Conservation (phyloP, 1,140 invertebrate species). For the Heliconius hermathena region DNA sequence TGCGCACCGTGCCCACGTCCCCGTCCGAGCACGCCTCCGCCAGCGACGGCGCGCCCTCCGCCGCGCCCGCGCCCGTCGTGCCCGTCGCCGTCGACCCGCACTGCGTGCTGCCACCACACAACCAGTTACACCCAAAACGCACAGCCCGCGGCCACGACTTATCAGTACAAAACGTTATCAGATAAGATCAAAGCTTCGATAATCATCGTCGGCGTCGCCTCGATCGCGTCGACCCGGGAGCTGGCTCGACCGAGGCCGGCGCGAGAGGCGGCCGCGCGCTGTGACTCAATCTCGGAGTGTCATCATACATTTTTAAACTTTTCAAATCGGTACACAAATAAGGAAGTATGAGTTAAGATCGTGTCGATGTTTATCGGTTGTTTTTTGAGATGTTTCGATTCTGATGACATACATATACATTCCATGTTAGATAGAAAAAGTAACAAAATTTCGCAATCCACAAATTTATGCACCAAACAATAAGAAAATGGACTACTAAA, state of each 20-base stretch:
- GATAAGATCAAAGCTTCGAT: constrained; percentile 80
- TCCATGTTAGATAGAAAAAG: not conserved
- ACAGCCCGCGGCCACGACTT: not conserved
- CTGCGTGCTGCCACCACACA: constrained; percentile 51
- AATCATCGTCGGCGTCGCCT: constrained; percentile 65
- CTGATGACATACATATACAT: not conserved
- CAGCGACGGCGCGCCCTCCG: constrained; percentile 83
- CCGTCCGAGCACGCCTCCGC: constrained; percentile 96
- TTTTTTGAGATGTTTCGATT: not conserved
- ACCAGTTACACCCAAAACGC: not conserved
- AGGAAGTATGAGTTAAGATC: constrained; percentile 4
- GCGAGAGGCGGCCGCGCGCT: constrained; percentile 51
- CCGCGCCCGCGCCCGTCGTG: constrained; percentile 61
- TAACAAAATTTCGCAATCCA: not conserved
- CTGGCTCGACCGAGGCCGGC: constrained; percentile 54
- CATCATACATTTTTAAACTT: constrained; percentile 52
- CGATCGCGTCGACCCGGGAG: constrained; percentile 60
- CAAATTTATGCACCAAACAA: too few species aligned
- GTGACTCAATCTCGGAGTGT: constrained; percentile 75
- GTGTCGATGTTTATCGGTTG: not conserved
- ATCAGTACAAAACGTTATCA: constrained; percentile 43
- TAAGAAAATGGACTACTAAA: too few species aligned
- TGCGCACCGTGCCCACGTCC: constrained; percentile 93
- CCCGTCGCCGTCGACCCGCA: constrained; percentile 72
- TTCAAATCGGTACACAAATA: constrained; percentile 25